A percentile compares a stretch with the other conserved stretches of the same genome.
These are phyloP conservation scores for Melolontha melolontha DNA, from an alignment of 2,888 invertebrate genomes.

Conservation along the genomic window DNA sequence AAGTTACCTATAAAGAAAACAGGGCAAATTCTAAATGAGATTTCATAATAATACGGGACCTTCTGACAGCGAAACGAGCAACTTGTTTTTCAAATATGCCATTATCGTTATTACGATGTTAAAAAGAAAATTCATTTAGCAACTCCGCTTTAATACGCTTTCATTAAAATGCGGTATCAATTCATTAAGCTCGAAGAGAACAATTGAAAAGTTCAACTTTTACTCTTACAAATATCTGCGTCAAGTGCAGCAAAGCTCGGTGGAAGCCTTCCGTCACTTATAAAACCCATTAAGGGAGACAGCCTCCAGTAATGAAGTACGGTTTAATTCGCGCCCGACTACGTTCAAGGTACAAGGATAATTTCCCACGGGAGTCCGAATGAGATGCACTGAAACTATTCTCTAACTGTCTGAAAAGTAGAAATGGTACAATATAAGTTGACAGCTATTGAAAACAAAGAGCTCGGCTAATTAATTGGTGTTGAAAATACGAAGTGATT, in stretches of 20 bases:
- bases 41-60: neutral
- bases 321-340: slow-evolving; percentile 35
- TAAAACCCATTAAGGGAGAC: slow-evolving; percentile 31
- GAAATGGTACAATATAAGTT: slow-evolving; percentile 19
- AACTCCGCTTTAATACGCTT: neutral
- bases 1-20: too few relatives aligned
- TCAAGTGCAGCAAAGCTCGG: slow-evolving; percentile 21
- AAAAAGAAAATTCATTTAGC: neutral
- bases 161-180: slow-evolving; percentile 12
- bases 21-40: neutral
- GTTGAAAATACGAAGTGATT: too few relatives aligned
- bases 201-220: slow-evolving; percentile 22
- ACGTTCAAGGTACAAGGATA: slow-evolving; percentile 27
- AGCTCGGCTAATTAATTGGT: neutral
- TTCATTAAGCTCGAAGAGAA: slow-evolving; percentile 21
- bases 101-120: neutral
- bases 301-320: slow-evolving; percentile 35
- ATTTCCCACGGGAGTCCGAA: slow-evolving; percentile 32
- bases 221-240: slow-evolving; percentile 3
- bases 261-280: slow-evolving; percentile 26
- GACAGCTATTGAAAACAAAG: slow-evolving; percentile 16
- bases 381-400: slow-evolving; percentile 29
- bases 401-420: neutral
- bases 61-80: neutral
- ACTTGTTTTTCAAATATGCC: neutral